Conservation (phyloP, 2,888 invertebrate genomes). For the Tineola bisselliella region DNA sequence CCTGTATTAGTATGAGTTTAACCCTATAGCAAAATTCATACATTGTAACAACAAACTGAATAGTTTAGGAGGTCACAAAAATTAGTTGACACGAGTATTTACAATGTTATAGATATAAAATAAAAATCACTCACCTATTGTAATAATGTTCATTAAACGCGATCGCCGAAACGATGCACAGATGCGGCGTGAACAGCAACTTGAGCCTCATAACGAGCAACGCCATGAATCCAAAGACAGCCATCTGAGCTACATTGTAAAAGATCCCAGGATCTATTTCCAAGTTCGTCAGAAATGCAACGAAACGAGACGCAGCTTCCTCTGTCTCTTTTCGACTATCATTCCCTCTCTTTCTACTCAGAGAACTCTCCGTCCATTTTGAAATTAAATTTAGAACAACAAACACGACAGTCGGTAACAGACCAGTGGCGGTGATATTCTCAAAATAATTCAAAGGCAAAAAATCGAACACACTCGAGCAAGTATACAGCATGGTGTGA, state of each 20-base stretch:
- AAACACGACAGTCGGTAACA: slow-evolving; percentile 68
- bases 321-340: slow-evolving; percentile 15
- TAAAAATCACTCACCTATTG: slow-evolving; percentile 42
- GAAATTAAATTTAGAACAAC: slow-evolving; percentile 32
- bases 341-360: slow-evolving; percentile 16
- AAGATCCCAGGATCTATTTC: slow-evolving; percentile 66
- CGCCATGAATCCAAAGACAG: slow-evolving; percentile 79
- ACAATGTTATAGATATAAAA: too few relatives aligned
- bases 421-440: slow-evolving; percentile 60
- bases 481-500: slow-evolving; percentile 81
- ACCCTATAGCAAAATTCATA: too few relatives aligned
- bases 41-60: too few relatives aligned
- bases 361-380: slow-evolving; percentile 34
- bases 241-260: slow-evolving; percentile 77
- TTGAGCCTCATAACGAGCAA: slow-evolving; percentile 80
- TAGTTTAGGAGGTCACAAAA: too few relatives aligned
- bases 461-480: slow-evolving; percentile 80
- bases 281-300: slow-evolving; percentile 35
- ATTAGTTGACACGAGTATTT: too few relatives aligned
- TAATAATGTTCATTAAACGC: slow-evolving; percentile 71
- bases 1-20: too few relatives aligned
- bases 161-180: slow-evolving; percentile 75
- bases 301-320: background rate
- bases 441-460: slow-evolving; percentile 64
- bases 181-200: slow-evolving; percentile 79